Base-by-base conservation (phyloP, 2,888 invertebrate genomes). In the Dicycla oo region DNA sequence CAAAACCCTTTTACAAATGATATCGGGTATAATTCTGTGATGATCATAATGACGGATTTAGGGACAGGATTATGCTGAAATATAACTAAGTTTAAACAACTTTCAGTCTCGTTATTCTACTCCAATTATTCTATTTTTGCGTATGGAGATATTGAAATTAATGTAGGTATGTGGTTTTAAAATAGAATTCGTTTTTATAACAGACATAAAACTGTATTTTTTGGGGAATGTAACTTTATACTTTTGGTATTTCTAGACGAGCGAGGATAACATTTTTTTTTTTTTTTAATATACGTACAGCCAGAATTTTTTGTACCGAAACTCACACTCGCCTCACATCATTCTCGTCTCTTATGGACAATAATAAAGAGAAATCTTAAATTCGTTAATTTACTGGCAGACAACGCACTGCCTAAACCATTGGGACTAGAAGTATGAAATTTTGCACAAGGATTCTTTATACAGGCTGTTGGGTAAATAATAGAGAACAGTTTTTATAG, bases 1-100 rank as follows among this genome's bases (percentile, higher is more conserved):
- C 57, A 60, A 80, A 83, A 69, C 83, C 83, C 74, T 30, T 56
- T 79, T 67, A 69, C 62, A 66, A 80, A 80, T 79, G 54, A 66
- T 63, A 83, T 69, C 69, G 69, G 60, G 20, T 63, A 56, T 66
- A 64, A 69, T 69, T 64, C 60, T 26, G 47, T 67, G 53, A 78
- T 78, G 56, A 69, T 69, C 30, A 66, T 69, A 64, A 73, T 60
- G 80, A 67, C 4, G 49, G 45, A 67, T 63, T 51, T 18, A 54
- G 56, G 66, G 53, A 49, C 18, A n/a, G 80, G 69, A 69, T 83
- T 73, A 49, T 23, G 18, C n/a, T 79, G 51, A 69, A 73, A 63
- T 69, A 56, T 73, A n/a, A 72, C 47, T 62, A 38, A 56, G 18
- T 80, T 80, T 34, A n/a, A 57, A 56, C 62, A 0, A 60, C 64